phyloP scores from a whole-genome alignment of 2,888 invertebrate species.

The Hemithea aestivaria region DNA sequence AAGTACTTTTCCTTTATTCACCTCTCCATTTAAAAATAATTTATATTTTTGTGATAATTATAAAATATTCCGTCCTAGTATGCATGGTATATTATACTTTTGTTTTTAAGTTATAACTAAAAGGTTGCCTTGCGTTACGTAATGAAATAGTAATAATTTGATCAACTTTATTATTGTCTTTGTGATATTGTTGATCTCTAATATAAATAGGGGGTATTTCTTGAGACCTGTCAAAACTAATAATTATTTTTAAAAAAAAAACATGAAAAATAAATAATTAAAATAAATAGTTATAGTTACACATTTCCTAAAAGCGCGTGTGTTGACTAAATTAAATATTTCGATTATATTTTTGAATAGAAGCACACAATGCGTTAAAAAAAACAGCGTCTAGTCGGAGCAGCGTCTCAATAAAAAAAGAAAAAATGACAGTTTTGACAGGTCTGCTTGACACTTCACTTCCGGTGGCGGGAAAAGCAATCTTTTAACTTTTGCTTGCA shows the following conservation, averaged over 20 bases:
- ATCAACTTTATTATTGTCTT: conserved; percentile 13
- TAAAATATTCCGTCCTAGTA: conserved; percentile 41
- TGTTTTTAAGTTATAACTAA: conserved; percentile 35
- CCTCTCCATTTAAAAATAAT: conserved; percentile 10
- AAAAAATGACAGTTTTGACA: conserved; percentile 22
- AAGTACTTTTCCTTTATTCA: conserved; percentile 8
- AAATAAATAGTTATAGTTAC: background rate
- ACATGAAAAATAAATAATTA: background rate
- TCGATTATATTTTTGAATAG: conserved; percentile 20
- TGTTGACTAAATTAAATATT: too few species aligned
- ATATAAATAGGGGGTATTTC: conserved; percentile 8
- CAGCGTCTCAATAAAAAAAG: too few species aligned
- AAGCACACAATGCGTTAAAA: conserved; percentile 6
- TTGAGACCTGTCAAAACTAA: conserved; percentile 4
- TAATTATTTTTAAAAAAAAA: background rate
- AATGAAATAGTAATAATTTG: conserved; percentile 27
- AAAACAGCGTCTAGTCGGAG: too few species aligned
- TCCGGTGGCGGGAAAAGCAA: conserved; percentile 55
- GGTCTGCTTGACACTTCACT: conserved; percentile 8
- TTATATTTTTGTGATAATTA: conserved; percentile 57
- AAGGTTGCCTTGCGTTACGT: conserved; percentile 75
- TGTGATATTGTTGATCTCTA: conserved; percentile 19
- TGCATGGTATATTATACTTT: conserved; percentile 21
- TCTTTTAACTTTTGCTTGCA: conserved; percentile 25
- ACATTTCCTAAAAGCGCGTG: too few species aligned